These are phyloP conservation scores for Piscicola geometra DNA, from an alignment of 2,888 invertebrate genomes.

Conservation along the genomic window DNA sequence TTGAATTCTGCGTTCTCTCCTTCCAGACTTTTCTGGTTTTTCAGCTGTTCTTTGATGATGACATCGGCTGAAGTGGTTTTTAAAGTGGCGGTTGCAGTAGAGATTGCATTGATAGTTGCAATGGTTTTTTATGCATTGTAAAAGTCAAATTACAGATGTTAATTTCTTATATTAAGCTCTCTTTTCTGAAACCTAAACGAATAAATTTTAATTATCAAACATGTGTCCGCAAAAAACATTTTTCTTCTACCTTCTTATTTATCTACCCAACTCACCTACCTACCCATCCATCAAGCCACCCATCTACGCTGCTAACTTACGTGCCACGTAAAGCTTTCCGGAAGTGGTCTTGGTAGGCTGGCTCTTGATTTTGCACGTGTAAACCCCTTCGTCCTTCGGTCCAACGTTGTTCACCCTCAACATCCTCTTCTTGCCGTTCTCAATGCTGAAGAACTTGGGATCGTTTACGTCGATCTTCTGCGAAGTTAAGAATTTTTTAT, in stretches of 20 bases:
- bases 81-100: too few species aligned
- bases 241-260: too few species aligned
- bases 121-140: too few species aligned
- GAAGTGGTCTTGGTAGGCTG: slow-evolving; percentile 69
- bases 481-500: background rate
- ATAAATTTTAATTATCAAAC: too few species aligned
- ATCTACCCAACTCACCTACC: too few species aligned
- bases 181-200: too few species aligned
- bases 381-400: slow-evolving; percentile 85
- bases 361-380: slow-evolving; percentile 83
- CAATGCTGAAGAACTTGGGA: slow-evolving; percentile 65
- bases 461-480: slow-evolving; percentile 42
- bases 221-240: too few species aligned
- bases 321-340: slow-evolving; percentile 90
- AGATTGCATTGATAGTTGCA: too few species aligned
- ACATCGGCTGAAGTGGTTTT: slow-evolving; percentile 71
- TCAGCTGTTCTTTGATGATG: slow-evolving; percentile 89
- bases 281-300: too few species aligned
- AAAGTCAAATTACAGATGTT: too few species aligned
- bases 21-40: slow-evolving; percentile 86
- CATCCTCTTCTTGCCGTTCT: slow-evolving; percentile 88
- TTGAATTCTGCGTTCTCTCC: slow-evolving; percentile 85
- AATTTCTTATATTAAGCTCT: too few species aligned
- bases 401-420: slow-evolving; percentile 81
- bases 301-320: slow-evolving; percentile 61